A percentile compares a stretch with the other conserved stretches of the same genome.
Conservation (phyloP, 2,888 invertebrate species). For the Agonum fuliginosum region DNA sequence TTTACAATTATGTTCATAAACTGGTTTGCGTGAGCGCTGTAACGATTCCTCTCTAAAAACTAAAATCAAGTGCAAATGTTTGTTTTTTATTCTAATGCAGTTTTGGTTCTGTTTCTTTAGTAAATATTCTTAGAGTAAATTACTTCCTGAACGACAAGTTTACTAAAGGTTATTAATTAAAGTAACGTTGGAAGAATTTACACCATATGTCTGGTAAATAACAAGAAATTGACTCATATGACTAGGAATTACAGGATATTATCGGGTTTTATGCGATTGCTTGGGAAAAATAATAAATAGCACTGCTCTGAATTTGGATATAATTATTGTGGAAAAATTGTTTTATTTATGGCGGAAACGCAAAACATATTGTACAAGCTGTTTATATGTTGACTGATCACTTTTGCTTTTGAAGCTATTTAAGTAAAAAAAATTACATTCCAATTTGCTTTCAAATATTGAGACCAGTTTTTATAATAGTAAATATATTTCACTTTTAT, state of each 20-base stretch:
- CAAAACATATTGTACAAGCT: too few species aligned
- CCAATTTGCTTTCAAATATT: too few species aligned
- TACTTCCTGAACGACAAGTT: constrained; percentile 27
- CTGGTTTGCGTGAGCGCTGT: constrained; percentile 24
- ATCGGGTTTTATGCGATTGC: constrained; percentile 1
- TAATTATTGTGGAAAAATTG: background rate
- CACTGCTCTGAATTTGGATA: background rate
- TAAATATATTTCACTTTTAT: too few species aligned
- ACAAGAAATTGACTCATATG: background rate
- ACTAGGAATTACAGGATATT: background rate
- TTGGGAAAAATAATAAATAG: background rate
- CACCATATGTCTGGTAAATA: constrained; percentile 6
- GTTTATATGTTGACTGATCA: too few species aligned
- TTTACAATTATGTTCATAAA: constrained; percentile 24
- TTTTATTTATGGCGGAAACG: too few species aligned
- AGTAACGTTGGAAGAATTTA: background rate
- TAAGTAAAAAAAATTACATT: too few species aligned
- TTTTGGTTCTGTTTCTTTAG: constrained; percentile 25
- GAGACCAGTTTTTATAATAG: too few species aligned
- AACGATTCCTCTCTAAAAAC: background rate
- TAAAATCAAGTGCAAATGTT: constrained; percentile 29
- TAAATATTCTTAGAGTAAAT: constrained; percentile 22
- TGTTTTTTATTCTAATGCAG: constrained; percentile 6
- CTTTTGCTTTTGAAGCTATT: too few species aligned
- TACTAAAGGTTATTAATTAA: constrained; percentile 27